A percentile compares a stretch with the other conserved stretches of the same genome.
phyloP scores from a whole-genome alignment of 2,113 vertebrate species.

The Bothrops jararaca region DNA sequence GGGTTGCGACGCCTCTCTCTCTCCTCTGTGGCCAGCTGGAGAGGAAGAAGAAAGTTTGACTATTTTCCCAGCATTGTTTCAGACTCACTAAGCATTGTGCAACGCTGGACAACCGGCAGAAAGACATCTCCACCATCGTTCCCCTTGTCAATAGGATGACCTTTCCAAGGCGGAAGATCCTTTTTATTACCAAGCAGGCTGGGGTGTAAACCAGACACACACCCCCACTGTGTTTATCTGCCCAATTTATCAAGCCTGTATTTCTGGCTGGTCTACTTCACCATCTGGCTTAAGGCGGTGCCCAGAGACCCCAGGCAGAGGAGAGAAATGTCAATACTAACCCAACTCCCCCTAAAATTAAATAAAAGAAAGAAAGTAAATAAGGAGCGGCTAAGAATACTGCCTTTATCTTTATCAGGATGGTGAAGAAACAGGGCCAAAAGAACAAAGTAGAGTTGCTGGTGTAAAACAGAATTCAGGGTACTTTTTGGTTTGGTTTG shows the following conservation, averaged over 20 bases:
- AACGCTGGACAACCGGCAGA: constrained; percentile 7
- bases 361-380: constrained; percentile 66
- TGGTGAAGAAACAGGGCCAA: constrained; percentile 42
- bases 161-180: constrained; percentile 7
- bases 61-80: constrained; percentile 25
- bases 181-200: no score
- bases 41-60: constrained; percentile 21
- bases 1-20: not conserved
- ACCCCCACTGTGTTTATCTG: no score
- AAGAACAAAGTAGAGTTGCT: not conserved
- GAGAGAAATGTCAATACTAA: constrained; percentile 67
- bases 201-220: no score
- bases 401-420: constrained; percentile 47
- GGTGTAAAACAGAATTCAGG: no score
- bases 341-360: constrained; percentile 57
- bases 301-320: constrained; percentile 16
- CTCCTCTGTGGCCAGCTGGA: not conserved
- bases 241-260: no score
- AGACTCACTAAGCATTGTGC: constrained; percentile 31
- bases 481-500: no score
- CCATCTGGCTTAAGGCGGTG: no score
- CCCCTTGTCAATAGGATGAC: constrained; percentile 56
- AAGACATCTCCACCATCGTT: constrained; percentile 28
- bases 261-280: no score
- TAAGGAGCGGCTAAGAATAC: constrained; percentile 54